Conservation (phyloP, 2,797 vertebrate genomes). For the Scarus forsteni region DNA sequence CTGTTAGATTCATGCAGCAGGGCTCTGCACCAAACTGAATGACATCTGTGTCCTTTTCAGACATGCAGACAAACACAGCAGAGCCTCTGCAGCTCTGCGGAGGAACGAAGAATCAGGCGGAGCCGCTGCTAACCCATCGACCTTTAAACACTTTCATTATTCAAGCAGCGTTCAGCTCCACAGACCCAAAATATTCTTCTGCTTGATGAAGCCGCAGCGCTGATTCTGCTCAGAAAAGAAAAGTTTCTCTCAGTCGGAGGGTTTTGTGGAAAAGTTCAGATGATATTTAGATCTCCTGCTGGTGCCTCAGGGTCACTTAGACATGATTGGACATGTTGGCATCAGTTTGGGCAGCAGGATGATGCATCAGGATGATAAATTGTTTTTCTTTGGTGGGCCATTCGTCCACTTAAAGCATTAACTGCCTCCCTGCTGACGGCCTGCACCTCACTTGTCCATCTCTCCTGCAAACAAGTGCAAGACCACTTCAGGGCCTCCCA, state of each 20-base stretch:
- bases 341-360: too few species aligned
- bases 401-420: too few species aligned
- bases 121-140: slow-evolving; percentile 5
- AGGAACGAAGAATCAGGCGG: background rate
- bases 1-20: background rate
- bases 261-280: background rate
- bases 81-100: background rate
- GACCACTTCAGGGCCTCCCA: too few species aligned
- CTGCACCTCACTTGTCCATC: too few species aligned
- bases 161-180: background rate
- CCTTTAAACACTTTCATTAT: slow-evolving; percentile 30
- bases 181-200: background rate
- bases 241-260: background rate
- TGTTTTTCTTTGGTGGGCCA: too few species aligned
- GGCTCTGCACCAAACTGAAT: slow-evolving; percentile 20
- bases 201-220: background rate
- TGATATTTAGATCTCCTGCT: background rate
- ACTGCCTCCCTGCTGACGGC: too few species aligned
- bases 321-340: too few species aligned
- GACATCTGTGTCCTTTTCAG: slow-evolving; percentile 34
- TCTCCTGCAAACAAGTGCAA: too few species aligned
- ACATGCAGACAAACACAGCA: slow-evolving; percentile 24
- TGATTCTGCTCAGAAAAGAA: background rate
- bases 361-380: too few species aligned
- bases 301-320: background rate